Evolutionary conservation across 2,113 vertebrate species (phyloP).

Genomic region (Rhabdomys dilectus): DNA sequence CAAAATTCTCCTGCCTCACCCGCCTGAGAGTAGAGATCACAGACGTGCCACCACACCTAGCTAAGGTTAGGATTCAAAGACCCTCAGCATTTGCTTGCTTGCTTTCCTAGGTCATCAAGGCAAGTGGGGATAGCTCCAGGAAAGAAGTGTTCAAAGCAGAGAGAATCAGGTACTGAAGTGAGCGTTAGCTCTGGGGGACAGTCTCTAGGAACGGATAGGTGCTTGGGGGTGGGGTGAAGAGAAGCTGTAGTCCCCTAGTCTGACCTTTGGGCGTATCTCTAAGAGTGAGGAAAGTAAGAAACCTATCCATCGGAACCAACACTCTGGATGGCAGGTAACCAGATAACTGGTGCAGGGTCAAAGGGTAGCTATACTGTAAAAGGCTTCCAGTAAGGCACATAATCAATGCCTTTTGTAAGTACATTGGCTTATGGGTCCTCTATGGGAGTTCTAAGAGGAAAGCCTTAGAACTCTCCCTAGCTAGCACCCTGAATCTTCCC

Average conservation of each 20-base stretch:
- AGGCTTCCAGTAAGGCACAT: not conserved
- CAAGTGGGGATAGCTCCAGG: too few relatives aligned
- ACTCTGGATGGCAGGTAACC: not conserved
- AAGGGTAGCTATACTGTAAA: accelerated
- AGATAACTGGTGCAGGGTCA: not conserved
- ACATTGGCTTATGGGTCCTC: accelerated
- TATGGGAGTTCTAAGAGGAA: not conserved
- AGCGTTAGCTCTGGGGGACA: not conserved
- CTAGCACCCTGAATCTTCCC: not conserved
- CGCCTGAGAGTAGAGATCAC: not conserved
- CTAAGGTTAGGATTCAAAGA: not conserved
- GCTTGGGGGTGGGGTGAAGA: not conserved
- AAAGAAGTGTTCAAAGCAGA: not conserved
- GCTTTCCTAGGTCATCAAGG: not conserved
- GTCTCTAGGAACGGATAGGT: not conserved
- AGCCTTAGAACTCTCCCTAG: accelerated
- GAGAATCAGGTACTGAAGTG: not conserved
- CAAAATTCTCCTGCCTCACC: not conserved
- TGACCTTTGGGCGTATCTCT: too few relatives aligned
- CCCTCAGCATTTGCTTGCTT: accelerated
- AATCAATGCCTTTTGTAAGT: not conserved
- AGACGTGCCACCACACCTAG: not conserved
- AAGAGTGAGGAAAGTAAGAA: not conserved
- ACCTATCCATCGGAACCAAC: accelerated
- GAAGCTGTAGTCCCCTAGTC: not conserved